Percentiles rank a stretch among this genome's conserved stretches.
phyloP scores from a whole-genome alignment of 1,140 invertebrate genomes.

The Drosophila arizonae region DNA sequence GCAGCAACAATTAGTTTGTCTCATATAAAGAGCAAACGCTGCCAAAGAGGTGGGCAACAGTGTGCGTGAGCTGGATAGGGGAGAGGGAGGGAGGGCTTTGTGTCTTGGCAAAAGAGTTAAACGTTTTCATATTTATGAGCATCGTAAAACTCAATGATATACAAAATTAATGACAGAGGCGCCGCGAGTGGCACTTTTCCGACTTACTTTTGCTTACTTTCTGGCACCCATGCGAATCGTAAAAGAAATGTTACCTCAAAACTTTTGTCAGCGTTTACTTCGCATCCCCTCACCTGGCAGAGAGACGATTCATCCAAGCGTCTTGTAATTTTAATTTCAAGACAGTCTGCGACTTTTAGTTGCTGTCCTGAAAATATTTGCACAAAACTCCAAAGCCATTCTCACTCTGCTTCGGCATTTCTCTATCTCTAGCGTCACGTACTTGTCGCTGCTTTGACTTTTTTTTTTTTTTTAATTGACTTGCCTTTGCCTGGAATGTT shows the following conservation, averaged over 20 bases:
- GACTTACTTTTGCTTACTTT: conserved; percentile 48
- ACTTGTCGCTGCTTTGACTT: conserved; percentile 63
- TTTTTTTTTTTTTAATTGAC: conserved; percentile 82
- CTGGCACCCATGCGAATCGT: conserved; percentile 69
- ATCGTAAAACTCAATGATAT: conserved; percentile 82
- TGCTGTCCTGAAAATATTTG: conserved; percentile 51
- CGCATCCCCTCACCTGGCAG: background rate
- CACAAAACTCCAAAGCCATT: background rate
- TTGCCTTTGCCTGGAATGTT: conserved; percentile 44
- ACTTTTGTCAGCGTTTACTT: conserved; percentile 60
- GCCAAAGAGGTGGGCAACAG: conserved; percentile 10
- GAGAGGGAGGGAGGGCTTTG: background rate
- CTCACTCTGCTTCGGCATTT: background rate
- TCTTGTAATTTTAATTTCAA: conserved; percentile 79
- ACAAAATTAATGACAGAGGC: conserved; percentile 81
- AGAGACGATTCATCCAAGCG: conserved; percentile 50
- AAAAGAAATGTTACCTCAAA: conserved; percentile 78
- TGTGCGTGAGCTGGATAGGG: background rate
- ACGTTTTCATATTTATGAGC: conserved; percentile 82
- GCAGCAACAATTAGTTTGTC: conserved; percentile 79
- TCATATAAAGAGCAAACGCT: conserved; percentile 38
- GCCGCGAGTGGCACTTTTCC: conserved; percentile 63
- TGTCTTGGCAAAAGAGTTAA: conserved; percentile 67
- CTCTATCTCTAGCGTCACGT: conserved; percentile 67
- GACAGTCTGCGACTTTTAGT: conserved; percentile 73